Conservation (phyloP, 2,888 invertebrate species). For the Pollenia labialis region DNA sequence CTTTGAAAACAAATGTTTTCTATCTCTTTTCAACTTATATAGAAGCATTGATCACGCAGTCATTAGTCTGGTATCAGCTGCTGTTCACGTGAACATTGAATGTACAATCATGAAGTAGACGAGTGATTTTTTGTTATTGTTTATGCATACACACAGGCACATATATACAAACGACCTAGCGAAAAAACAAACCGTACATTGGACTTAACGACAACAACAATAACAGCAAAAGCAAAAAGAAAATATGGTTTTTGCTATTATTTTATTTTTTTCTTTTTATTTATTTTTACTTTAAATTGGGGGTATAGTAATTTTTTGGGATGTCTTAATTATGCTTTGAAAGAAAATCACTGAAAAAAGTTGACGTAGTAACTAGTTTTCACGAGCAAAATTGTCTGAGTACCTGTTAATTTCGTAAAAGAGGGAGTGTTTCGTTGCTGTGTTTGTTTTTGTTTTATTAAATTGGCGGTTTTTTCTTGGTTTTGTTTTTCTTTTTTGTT, state of each 20-base stretch:
- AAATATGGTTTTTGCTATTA: slow-evolving; percentile 1
- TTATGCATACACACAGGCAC: slow-evolving; percentile 49
- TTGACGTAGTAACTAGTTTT: slow-evolving; percentile 28
- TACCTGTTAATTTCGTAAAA: slow-evolving; percentile 66
- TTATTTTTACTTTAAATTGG: slow-evolving; percentile 42
- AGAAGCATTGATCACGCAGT: slow-evolving; percentile 83
- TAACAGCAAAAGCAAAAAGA: slow-evolving; percentile 27
- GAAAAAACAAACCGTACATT: slow-evolving; percentile 64
- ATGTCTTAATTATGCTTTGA: slow-evolving; percentile 5
- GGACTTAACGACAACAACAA: slow-evolving; percentile 57
- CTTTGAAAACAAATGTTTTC: slow-evolving; percentile 83
- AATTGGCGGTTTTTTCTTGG: slow-evolving; percentile 59
- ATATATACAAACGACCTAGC: slow-evolving; percentile 70
- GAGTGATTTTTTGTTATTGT: slow-evolving; percentile 74
- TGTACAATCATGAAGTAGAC: slow-evolving; percentile 74
- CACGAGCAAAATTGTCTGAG: slow-evolving; percentile 23
- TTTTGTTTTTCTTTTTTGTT: neutral
- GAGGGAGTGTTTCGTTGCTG: slow-evolving; percentile 68
- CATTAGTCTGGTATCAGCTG: slow-evolving; percentile 87
- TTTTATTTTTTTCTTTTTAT: neutral
- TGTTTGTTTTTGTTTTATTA: slow-evolving; percentile 23
- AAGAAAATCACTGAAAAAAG: neutral
- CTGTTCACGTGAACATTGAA: slow-evolving; percentile 92
- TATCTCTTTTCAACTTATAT: slow-evolving; percentile 79
- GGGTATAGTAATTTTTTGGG: slow-evolving; percentile 54